Conservation (phyloP, 1,140 invertebrate genomes). For the Diplogasteroides magnus region DNA sequence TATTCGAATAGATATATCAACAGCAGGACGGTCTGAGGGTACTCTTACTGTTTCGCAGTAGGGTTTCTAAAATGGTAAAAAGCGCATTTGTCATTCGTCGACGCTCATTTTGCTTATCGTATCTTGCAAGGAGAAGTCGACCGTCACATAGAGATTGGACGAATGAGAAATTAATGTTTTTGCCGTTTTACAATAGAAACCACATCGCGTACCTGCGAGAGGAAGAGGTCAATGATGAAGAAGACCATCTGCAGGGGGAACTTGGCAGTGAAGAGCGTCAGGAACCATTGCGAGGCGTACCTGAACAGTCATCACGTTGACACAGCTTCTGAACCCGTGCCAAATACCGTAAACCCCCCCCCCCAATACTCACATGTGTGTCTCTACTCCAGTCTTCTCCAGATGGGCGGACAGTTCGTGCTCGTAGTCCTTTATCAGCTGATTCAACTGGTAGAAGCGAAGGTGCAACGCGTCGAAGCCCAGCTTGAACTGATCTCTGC, state of each 20-base stretch:
- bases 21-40: too few relatives aligned
- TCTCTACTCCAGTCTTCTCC: constrained; percentile 80
- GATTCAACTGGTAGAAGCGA: constrained; percentile 89
- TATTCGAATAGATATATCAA: too few relatives aligned
- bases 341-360: too few relatives aligned
- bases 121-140: too few relatives aligned
- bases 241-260: constrained; percentile 96
- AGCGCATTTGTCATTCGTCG: too few relatives aligned
- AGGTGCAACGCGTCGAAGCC: constrained; percentile 67
- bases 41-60: too few relatives aligned
- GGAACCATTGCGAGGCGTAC: constrained; percentile 95
- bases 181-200: too few relatives aligned
- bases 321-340: too few relatives aligned
- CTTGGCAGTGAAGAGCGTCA: constrained; percentile 94
- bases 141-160: too few relatives aligned
- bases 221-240: constrained; percentile 90
- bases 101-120: too few relatives aligned
- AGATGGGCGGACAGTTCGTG: constrained; percentile 85
- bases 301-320: neutral
- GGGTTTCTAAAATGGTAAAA: too few relatives aligned
- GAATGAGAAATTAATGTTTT: too few relatives aligned
- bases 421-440: constrained; percentile 86
- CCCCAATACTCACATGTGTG: constrained; percentile 76
- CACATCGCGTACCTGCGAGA: constrained; percentile 61
- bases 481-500: constrained; percentile 4